Evolutionary conservation across 2,888 invertebrate genomes (phyloP).

Genomic region (Cinara cedri): DNA sequence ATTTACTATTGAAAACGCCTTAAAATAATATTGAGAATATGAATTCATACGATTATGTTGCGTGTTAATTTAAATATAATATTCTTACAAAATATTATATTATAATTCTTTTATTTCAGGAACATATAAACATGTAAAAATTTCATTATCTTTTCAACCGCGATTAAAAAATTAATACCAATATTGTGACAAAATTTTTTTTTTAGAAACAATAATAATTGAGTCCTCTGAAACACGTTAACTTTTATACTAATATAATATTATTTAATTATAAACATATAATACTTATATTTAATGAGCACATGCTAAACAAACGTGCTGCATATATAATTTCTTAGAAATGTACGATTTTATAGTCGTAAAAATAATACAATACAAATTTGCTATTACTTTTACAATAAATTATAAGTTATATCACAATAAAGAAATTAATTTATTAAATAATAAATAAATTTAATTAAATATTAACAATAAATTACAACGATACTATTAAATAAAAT

Average conservation of each 20-base stretch:
- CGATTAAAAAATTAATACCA: neutral
- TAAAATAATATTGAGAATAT: conserved; percentile 21
- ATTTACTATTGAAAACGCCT: neutral
- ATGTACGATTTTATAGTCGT: neutral
- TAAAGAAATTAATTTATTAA: conserved; percentile 36
- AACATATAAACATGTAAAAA: neutral
- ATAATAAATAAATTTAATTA: neutral
- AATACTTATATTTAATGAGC: conserved; percentile 14
- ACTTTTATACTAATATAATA: neutral
- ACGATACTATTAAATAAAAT: conserved; percentile 13
- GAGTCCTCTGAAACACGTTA: conserved; percentile 31
- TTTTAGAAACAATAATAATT: neutral
- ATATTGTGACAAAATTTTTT: neutral
- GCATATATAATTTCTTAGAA: conserved; percentile 11
- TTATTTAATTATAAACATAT: too few relatives aligned
- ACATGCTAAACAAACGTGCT: conserved; percentile 18
- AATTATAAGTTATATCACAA: conserved; percentile 53
- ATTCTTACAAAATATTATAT: neutral
- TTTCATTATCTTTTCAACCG: neutral
- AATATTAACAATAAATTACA: conserved; percentile 50
- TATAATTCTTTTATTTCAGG: conserved; percentile 4
- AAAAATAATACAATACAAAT: conserved; percentile 1
- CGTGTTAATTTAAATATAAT: neutral
- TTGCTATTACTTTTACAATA: conserved; percentile 26
- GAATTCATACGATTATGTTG: neutral